These are phyloP conservation scores for Rhinophrynus dorsalis DNA, from an alignment of 2,797 vertebrate genomes.

Conservation along the genomic window DNA sequence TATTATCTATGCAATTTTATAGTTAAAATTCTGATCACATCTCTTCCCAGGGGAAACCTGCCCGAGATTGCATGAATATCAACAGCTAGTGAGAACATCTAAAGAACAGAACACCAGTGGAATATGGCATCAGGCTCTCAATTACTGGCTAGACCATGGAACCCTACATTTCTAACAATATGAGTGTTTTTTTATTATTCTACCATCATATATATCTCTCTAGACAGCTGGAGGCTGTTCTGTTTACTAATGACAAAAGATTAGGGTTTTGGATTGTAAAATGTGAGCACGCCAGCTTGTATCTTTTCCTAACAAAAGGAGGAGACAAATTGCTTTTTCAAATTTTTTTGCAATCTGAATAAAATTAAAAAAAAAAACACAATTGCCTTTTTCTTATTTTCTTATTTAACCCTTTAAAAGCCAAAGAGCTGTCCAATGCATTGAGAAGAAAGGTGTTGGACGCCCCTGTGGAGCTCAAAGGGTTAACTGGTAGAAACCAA, in stretches of 20 bases:
- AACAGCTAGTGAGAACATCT: constrained; percentile 29
- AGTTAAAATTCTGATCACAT: constrained; percentile 36
- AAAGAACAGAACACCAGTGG: constrained; percentile 12
- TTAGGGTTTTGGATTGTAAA: background rate
- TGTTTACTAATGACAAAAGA: background rate
- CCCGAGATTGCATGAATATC: constrained; percentile 35
- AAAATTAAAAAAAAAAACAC: no score
- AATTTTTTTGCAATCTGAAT: no score
- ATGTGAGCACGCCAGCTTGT: background rate
- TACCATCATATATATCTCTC: constrained; percentile 3
- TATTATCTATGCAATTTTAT: constrained; percentile 6
- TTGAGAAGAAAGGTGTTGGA: no score
- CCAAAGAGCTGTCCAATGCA: no score
- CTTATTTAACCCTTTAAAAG: no score
- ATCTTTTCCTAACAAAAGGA: background rate
- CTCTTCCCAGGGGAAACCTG: constrained; percentile 24
- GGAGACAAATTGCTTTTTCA: background rate
- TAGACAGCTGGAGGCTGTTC: background rate
- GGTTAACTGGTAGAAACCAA: no score
- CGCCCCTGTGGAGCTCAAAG: no score
- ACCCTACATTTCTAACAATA: constrained; percentile 22
- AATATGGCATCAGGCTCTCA: constrained; percentile 34
- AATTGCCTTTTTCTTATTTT: no score
- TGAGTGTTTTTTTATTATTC: constrained; percentile 15
- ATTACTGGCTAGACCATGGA: constrained; percentile 25